Conservation (phyloP, 2,888 invertebrate genomes). For the Epinotia demarniana region DNA sequence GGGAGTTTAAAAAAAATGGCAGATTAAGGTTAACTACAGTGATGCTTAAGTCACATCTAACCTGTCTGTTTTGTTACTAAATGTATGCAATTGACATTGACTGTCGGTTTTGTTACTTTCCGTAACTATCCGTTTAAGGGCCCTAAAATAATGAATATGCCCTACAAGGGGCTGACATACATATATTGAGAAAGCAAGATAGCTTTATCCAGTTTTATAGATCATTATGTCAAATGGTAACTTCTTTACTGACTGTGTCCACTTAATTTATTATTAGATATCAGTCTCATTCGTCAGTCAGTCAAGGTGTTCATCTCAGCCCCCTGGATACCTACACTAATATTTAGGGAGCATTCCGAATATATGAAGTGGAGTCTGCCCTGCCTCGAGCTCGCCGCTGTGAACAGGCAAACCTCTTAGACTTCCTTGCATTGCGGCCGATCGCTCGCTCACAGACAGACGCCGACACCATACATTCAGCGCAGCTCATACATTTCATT, state of each 20-base stretch:
- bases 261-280: not conserved
- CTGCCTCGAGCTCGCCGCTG: not conserved
- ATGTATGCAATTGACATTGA: too few species aligned
- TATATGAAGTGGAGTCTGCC: slow-evolving; percentile 1
- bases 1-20: too few species aligned
- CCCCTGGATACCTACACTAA: not conserved
- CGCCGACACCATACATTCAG: too few species aligned
- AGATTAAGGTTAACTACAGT: too few species aligned
- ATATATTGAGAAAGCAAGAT: not conserved
- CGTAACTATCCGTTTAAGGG: too few species aligned
- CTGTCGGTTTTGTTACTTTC: too few species aligned
- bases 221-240: not conserved
- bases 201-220: not conserved
- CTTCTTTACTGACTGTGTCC: not conserved
- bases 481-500: too few species aligned
- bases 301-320: slow-evolving; percentile 1
- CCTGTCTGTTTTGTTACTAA: too few species aligned
- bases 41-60: too few species aligned
- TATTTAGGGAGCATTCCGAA: slow-evolving; percentile 1
- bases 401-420: not conserved
- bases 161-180: not conserved
- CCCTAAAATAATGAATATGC: too few species aligned
- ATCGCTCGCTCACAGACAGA: too few species aligned
- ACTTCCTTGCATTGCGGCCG: too few species aligned
- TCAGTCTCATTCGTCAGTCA: slow-evolving; percentile 1